Evolutionary conservation across 2,113 vertebrate genomes (phyloP), one percentile per base, ranked within the genome.

Genomic region (Oryzias curvinotus): DNA sequence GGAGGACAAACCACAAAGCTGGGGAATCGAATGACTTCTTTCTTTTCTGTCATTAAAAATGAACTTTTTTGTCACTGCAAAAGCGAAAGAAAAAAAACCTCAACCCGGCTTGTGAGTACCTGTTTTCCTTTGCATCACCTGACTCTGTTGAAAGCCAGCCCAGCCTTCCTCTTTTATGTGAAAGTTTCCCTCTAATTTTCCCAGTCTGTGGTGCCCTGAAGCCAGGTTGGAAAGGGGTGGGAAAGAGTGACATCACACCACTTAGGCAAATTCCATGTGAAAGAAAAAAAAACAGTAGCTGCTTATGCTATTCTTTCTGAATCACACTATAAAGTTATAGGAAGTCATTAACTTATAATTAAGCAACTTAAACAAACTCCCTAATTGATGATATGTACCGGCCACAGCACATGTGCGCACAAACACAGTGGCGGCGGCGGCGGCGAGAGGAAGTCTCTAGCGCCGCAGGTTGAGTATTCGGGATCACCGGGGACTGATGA

Each of bases 111-210:
- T 36, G 57, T 62, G 63, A 88, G 73, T 88, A 90, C 84, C 87
- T 88, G 89, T 85, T 88, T 90, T 76, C 61, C 63, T 88, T 72
- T 67, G 80, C 78, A 82, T 90, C 87, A 89, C 88, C 88, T 90
- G 85, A 88, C 79, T 85, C 67, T 42, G 71, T 80, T 85, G 73
- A 68, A 84, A 83, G 72, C 71, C 67, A 73, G 78, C 81, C 86
- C 79, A 84, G 77, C 83, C 82, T 73, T 82, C 56, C 30, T 81
- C 82, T 89, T 90, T 87, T 86, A 90, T 89, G 88, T 82, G 85
- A 87, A 88, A 81, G 86, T 87, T 83, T 59, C 88, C 85, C 87
- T 91, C 74, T 88, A 90, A 88, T 92, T 91, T 89, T 78, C 73
- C 79, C 65, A 51, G 68, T 89, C 81, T 84, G 60, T 36, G 52